A percentile compares a stretch with the other conserved stretches of the same genome.
Evolutionary conservation across 35 echinoderm and acorn worm species (phyloP).

Genomic region (Amphiura filiformis): DNA sequence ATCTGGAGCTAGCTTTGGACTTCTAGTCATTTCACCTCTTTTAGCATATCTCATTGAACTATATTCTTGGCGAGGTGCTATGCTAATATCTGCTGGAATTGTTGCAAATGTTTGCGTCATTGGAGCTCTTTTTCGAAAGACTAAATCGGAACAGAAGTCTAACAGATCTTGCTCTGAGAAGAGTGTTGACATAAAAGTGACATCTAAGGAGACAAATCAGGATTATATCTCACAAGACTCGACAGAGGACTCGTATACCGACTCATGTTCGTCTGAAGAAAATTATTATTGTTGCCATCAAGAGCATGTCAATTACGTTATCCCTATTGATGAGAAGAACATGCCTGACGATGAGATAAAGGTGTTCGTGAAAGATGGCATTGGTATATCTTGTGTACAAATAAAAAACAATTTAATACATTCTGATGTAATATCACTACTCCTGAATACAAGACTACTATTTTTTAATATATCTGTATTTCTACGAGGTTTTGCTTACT

Average conservation of each 20-base stretch:
- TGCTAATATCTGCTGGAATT: conserved; percentile 37
- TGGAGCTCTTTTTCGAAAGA: background rate
- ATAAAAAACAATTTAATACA: background rate
- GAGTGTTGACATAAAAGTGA: background rate
- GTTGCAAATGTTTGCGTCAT: background rate
- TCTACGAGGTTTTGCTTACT: background rate
- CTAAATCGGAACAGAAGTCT: background rate
- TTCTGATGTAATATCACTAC: background rate
- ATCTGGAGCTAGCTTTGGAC: conserved; percentile 46
- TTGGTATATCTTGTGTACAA: background rate
- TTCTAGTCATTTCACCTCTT: conserved; percentile 40
- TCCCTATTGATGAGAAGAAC: background rate
- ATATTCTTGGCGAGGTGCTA: conserved; percentile 54
- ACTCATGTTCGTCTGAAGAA: no score
- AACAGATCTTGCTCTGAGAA: background rate
- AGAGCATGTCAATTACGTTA: no score
- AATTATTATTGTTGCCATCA: no score
- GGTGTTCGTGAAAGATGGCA: background rate
- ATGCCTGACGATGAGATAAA: background rate
- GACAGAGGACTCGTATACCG: no score
- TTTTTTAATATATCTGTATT: background rate
- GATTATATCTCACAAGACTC: background rate
- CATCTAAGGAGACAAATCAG: background rate
- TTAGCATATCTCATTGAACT: conserved; percentile 19
- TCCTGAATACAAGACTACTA: background rate